Base-by-base conservation (phyloP, 2,888 invertebrate genomes). In the Blastobasis lacticolella region DNA sequence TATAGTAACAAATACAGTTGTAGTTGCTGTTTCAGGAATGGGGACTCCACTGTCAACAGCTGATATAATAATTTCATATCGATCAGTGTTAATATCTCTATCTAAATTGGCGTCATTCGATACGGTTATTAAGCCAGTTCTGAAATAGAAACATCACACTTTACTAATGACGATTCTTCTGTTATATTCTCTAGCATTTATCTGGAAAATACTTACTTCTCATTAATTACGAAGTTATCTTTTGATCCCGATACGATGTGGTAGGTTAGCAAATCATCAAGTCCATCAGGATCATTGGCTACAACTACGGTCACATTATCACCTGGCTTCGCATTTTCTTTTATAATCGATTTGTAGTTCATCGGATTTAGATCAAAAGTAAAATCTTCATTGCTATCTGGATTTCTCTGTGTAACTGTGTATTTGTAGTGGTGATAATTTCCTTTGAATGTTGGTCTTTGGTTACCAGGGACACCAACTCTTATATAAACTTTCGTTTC, bases 401-500 rank as follows among this genome's bases (percentile, higher is more conserved):
- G 67, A 43, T 64, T 75, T 40, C 72, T 66, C 57, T 82, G 77
- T 5, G 75, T 75, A 6, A 78, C 63, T 1, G 79, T 78, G 38
- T 87, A 85, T 36, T 89, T 88, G 53, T 89, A 86, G 56, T 89
- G 90, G 49, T 92, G 92, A 60, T 91, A 93, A 63, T 93, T 92
- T 1, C 93, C 93, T 61, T 92, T 91, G 64, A 94, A 94, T n/a
- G 93, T 91, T 0, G 94, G 95, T n/a, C 94, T 85, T 63, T 94
- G 94, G 64, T 94, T 94, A 1, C 94, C 94, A 0, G 94, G 93
- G 4, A 94, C 93, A 0, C 94, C 94, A 0, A 95, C 94, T n/a
- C 94, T 88, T 10, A 95, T 89, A 7, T 90, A 87, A 0, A 94
- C 89, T 41, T 90, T 87, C 0, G 92, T 91, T 56, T 93, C 93